Percentiles rank a stretch among this genome's conserved stretches.
Evolutionary conservation across 1,140 invertebrate genomes (phyloP).

Genomic region (Amyelois transitella): DNA sequence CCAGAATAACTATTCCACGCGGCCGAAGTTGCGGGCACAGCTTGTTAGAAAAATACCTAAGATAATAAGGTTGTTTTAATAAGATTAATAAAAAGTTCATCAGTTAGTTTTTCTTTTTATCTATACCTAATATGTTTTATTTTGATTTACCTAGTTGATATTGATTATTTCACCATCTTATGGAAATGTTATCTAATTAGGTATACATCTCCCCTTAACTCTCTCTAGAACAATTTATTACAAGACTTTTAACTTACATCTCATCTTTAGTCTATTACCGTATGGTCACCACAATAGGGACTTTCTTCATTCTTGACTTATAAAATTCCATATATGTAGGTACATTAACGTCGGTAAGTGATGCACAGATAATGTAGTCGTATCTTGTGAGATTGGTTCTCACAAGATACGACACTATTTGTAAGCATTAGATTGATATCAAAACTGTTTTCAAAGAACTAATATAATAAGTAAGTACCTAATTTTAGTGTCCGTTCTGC

Average conservation of each 20-base stretch:
- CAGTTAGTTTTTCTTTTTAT: no score
- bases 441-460: background rate
- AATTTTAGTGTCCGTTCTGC: background rate
- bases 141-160: no score
- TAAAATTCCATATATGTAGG: constrained; percentile 6
- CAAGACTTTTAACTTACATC: background rate
- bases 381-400: constrained; percentile 27
- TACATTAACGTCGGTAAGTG: constrained; percentile 27
- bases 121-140: no score
- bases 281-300: constrained; percentile 6
- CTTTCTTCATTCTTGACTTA: constrained; percentile 19
- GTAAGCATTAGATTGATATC: background rate
- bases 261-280: background rate
- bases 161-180: background rate
- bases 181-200: background rate
- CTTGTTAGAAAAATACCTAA: no score
- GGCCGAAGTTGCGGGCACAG: no score
- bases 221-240: background rate
- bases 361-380: constrained; percentile 21
- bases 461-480: background rate
- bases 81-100: no score
- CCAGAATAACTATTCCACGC: no score
- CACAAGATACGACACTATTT: constrained; percentile 1
- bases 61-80: no score
- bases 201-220: background rate